Conservation (phyloP, 2,797 vertebrate genomes). For the Myotis myotis region DNA sequence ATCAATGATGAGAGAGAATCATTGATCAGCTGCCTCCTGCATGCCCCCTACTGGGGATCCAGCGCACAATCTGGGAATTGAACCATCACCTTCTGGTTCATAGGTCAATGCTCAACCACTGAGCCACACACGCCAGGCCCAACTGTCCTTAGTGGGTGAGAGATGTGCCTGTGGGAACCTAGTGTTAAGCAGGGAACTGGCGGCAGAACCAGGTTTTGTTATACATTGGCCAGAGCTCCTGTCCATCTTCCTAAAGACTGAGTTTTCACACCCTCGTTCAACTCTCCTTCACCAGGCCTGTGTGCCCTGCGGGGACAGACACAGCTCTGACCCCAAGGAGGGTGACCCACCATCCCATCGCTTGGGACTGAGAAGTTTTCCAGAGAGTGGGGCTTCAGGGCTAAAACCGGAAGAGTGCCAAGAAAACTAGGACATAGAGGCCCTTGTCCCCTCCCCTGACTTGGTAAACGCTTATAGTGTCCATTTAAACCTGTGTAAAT, state of each 20-base stretch:
- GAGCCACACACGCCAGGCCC: no score
- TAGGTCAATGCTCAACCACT: no score
- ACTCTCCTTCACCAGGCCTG: not conserved
- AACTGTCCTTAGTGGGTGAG: not conserved
- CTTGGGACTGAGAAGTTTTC: not conserved
- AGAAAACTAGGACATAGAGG: not conserved
- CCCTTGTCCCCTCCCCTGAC: fast-evolving
- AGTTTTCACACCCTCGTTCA: not conserved
- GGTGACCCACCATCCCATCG: no score
- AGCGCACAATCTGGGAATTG: no score
- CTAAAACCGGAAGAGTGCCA: not conserved
- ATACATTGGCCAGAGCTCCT: not conserved
- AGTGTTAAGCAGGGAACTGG: not conserved
- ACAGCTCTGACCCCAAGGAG: not conserved
- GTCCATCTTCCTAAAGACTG: not conserved
- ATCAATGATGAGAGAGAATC: no score
- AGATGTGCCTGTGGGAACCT: not conserved
- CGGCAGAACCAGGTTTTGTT: not conserved
- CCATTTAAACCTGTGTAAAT: not conserved
- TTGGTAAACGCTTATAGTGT: not conserved
- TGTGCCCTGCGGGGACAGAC: not conserved
- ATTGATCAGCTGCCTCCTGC: no score
- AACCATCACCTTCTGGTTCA: no score
- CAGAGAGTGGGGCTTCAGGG: not conserved
- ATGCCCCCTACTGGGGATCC: no score